Evolutionary conservation across 2,888 invertebrate genomes (phyloP), one percentile per base, ranked within the genome.

Genomic region (Plagodis pulveraria): DNA sequence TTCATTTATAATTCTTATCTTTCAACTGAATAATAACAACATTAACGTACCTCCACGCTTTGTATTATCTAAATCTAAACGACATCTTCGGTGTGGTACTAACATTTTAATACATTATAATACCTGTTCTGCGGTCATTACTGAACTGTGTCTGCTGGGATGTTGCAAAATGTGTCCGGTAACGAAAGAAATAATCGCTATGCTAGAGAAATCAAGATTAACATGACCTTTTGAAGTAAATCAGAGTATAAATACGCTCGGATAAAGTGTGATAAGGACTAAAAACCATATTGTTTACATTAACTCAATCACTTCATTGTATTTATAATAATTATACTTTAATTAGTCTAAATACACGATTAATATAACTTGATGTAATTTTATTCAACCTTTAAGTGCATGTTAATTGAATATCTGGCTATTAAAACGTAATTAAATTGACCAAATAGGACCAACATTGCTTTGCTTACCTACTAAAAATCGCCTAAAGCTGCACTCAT

Each of bases 361-460:
- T 8, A 38, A 8, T 38, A 38, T 38, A 38, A 38, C 22, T 22
- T 22, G 42, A 58, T 8, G 58, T 54, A 57, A 55, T 65, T 61
- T 65, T 59, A 59, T 62, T 65, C 41, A 55, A 59, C 56, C 62
- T 54, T 45, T 47, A 45, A 48, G n/a, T n/a, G 33, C 22, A 45
- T 35, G 7, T 10, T 22, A 4, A 2, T 22, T 22, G 22, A 22
- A 22, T 22, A 22, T 22, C 22, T 22, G 4, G 22, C 22, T 22
- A 22, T 1, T 22, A 22, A 22, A 22, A 22, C n/a, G n/a, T n/a
- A n/a, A n/a, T n/a, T n/a, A n/a, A n/a, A n/a, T n/a, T n/a, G n/a
- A n/a, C 22, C 22, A 22, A 22, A 22, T 22, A 22, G 22, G 4
- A 22, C 4, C 4, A 22, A 22, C 22, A 22, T 22, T 22, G 22